phyloP scores from a whole-genome alignment of 2,888 invertebrate species.

The Dorcus hopei region DNA sequence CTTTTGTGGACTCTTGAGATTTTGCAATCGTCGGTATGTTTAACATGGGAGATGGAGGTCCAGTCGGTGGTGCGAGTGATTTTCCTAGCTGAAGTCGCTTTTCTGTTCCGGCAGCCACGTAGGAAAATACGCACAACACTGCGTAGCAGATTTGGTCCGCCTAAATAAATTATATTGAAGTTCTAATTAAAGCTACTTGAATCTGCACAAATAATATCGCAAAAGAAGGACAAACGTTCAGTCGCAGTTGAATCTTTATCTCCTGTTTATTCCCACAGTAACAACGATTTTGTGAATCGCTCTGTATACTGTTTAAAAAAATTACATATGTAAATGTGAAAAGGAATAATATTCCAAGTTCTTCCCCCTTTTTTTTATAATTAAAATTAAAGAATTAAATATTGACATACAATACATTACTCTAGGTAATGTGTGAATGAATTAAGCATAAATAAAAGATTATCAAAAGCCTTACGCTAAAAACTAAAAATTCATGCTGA shows the following conservation, averaged over 20 bases:
- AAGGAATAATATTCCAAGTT: too few species aligned
- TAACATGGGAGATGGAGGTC: constrained; percentile 20
- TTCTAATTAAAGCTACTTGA: too few species aligned
- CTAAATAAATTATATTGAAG: constrained; percentile 51
- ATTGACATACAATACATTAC: too few species aligned
- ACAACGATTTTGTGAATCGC: too few species aligned
- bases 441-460: background rate
- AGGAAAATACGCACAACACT: constrained; percentile 98
- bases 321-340: too few species aligned
- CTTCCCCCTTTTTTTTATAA: too few species aligned
- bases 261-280: too few species aligned
- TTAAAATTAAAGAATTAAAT: background rate
- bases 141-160: constrained; percentile 99
- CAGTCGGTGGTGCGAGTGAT: constrained; percentile 27
- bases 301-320: too few species aligned
- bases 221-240: too few species aligned
- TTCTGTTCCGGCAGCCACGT: constrained; percentile 90
- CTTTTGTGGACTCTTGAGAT: constrained; percentile 23
- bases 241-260: too few species aligned
- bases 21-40: constrained; percentile 10
- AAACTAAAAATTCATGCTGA: constrained; percentile 33
- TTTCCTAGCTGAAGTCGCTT: constrained; percentile 53
- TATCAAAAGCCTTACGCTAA: constrained; percentile 32
- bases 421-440: background rate
- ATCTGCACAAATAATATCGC: too few species aligned